These are phyloP conservation scores for Helogale parvula DNA, from an alignment of 2,113 vertebrate genomes.

Conservation along the genomic window DNA sequence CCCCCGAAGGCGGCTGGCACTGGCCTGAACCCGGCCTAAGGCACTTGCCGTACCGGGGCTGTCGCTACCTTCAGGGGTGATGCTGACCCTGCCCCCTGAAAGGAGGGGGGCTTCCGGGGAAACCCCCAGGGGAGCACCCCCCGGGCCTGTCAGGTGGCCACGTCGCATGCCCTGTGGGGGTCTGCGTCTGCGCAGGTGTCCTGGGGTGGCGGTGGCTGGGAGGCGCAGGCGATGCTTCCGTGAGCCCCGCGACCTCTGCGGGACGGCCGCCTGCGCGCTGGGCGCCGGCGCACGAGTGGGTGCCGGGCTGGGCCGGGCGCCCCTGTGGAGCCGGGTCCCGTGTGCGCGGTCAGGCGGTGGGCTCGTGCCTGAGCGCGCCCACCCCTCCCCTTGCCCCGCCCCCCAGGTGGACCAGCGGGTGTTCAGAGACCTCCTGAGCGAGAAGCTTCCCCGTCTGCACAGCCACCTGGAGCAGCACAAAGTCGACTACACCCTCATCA, in stretches of 20 bases:
- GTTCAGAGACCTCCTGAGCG: conserved; percentile 96
- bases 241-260: not conserved
- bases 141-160: too few species aligned
- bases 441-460: conserved; percentile 96
- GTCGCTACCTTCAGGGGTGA: not conserved
- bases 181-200: too few species aligned
- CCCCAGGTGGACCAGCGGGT: conserved; percentile 97
- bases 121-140: too few species aligned
- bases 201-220: too few species aligned
- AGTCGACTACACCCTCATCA: conserved; percentile 98
- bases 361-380: too few species aligned
- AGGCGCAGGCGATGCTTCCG: too few species aligned
- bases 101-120: not conserved
- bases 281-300: too few species aligned
- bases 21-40: not conserved
- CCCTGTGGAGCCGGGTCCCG: not conserved
- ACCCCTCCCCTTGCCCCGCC: not conserved
- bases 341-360: too few species aligned
- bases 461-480: conserved; percentile 95
- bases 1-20: not conserved
- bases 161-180: too few species aligned
- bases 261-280: too few species aligned
- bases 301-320: not conserved
- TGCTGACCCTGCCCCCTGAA: not conserved
- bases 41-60: too few species aligned